These are phyloP conservation scores for Pteromalus puparum DNA, from an alignment of 1,140 invertebrate genomes.

Conservation along the genomic window DNA sequence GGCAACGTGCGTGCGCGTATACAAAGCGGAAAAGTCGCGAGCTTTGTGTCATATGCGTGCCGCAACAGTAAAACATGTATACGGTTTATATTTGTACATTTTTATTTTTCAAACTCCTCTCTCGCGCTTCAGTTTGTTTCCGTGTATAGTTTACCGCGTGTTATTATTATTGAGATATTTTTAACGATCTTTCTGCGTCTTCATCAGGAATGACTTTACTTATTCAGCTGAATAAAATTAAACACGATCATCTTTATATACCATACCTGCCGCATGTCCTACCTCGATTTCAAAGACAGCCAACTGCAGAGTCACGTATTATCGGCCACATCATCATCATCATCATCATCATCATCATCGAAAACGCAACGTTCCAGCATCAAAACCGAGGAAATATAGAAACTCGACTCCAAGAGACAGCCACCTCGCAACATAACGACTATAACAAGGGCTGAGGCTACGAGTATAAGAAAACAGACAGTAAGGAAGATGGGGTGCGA, in stretches of 20 bases:
- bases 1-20: background rate
- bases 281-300: too few species aligned
- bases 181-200: too few species aligned
- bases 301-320: too few species aligned
- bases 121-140: background rate
- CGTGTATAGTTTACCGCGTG: background rate
- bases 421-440: background rate
- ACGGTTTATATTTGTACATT: too few species aligned
- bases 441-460: background rate
- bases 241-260: too few species aligned
- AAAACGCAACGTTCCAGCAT: too few species aligned
- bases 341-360: too few species aligned
- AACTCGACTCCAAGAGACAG: background rate
- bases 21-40: slow-evolving; percentile 28
- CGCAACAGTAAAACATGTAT: background rate
- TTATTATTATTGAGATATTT: too few species aligned
- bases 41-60: background rate
- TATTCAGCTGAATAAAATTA: too few species aligned
- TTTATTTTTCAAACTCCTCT: background rate
- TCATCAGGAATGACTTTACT: too few species aligned
- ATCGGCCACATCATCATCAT: too few species aligned
- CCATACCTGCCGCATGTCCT: too few species aligned
- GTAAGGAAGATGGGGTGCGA: background rate
- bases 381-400: background rate
- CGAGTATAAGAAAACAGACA: background rate